Evolutionary conservation across 2,888 invertebrate genomes (phyloP).

Genomic region (Meta bourneti): DNA sequence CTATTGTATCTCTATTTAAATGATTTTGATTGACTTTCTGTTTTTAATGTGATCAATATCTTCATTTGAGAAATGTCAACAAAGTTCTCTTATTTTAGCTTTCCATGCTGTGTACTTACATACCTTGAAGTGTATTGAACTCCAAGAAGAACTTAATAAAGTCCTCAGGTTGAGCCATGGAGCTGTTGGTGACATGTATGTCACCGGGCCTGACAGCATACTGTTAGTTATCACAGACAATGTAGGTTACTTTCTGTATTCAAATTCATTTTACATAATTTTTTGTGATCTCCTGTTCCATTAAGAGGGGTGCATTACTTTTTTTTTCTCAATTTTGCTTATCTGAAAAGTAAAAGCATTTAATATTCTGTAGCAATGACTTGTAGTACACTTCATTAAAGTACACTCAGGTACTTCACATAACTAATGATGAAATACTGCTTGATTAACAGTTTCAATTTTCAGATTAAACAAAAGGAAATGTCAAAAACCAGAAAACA

Average conservation of each 20-base stretch:
- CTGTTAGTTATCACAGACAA: conserved; percentile 43
- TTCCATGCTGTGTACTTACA: conserved; percentile 92
- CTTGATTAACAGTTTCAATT: too few relatives aligned
- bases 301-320: too few relatives aligned
- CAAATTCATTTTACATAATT: background rate
- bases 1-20: background rate
- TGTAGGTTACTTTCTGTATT: conserved; percentile 2
- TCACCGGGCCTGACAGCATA: conserved; percentile 86
- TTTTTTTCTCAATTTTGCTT: background rate
- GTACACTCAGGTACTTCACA: too few relatives aligned
- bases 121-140: conserved; percentile 85
- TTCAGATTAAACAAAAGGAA: too few relatives aligned
- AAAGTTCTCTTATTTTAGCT: background rate
- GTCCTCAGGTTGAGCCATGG: conserved; percentile 81
- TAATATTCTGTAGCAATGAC: too few relatives aligned
- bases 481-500: too few relatives aligned
- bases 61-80: too few relatives aligned
- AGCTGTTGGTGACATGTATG: conserved; percentile 85
- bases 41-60: background rate
- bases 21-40: background rate
- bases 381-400: too few relatives aligned
- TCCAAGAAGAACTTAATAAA: conserved; percentile 85
- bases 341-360: background rate
- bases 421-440: too few relatives aligned
- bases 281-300: background rate